A percentile compares a stretch with the other conserved stretches of the same genome.
phyloP scores from a whole-genome alignment of 1,140 invertebrate genomes.

The Andricus grossulariae region DNA sequence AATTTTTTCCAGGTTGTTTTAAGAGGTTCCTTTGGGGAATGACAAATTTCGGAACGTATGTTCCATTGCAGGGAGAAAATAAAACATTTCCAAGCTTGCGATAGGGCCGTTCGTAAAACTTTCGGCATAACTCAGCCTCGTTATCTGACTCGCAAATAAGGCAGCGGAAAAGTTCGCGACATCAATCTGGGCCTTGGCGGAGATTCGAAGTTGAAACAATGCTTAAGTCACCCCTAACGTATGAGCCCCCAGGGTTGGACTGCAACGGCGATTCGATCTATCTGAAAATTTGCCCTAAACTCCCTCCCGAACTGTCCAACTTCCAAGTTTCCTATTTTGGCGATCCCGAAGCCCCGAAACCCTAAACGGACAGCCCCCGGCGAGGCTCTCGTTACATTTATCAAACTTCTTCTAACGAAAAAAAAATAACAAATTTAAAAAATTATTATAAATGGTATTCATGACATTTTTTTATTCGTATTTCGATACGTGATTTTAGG shows the following conservation, averaged over 20 bases:
- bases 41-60: constrained; percentile 43
- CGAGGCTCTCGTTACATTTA: not conserved
- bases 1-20: not conserved
- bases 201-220: constrained; percentile 77
- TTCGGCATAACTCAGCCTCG: constrained; percentile 75
- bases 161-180: constrained; percentile 75
- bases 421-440: too few relatives aligned
- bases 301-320: constrained; percentile 54
- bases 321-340: constrained; percentile 45
- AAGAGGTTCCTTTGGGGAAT: constrained; percentile 40
- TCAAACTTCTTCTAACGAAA: not conserved
- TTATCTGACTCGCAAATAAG: constrained; percentile 78
- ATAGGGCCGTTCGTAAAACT: constrained; percentile 64
- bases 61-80: constrained; percentile 52
- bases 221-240: constrained; percentile 74
- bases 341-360: not conserved
- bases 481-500: too few relatives aligned
- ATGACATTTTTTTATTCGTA: too few relatives aligned
- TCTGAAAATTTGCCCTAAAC: constrained; percentile 61
- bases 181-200: constrained; percentile 75
- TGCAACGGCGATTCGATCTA: constrained; percentile 68
- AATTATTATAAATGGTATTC: too few relatives aligned
- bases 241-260: constrained; percentile 70
- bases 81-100: constrained; percentile 56
- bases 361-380: not conserved